Evolutionary conservation across 2,797 vertebrate genomes (phyloP).

Genomic region (Aeoliscus strigatus): DNA sequence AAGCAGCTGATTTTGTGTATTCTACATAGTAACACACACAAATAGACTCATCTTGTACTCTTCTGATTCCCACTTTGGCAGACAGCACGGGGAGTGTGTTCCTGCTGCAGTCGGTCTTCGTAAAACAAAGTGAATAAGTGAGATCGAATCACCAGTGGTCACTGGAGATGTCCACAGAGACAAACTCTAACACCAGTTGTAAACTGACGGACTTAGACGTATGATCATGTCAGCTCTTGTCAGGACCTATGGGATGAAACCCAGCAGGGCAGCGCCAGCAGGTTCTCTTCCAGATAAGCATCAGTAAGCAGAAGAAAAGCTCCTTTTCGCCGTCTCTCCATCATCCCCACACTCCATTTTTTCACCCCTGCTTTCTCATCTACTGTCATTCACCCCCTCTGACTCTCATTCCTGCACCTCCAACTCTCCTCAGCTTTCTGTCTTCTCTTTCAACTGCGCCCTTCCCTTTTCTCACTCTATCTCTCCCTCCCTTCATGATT

Average conservation of each 20-base stretch:
- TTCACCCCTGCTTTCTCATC: slow-evolving; percentile 31
- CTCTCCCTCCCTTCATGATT: slow-evolving; percentile 29
- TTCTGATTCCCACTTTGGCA: too few species aligned
- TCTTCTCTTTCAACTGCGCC: background rate
- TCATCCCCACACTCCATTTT: slow-evolving; percentile 24
- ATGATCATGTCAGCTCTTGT: too few species aligned
- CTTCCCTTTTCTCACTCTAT: slow-evolving; percentile 4
- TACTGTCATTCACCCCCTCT: slow-evolving; percentile 38
- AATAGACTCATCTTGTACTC: too few species aligned
- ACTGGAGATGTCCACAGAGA: too few species aligned
- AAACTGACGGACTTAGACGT: too few species aligned
- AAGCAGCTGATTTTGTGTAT: too few species aligned
- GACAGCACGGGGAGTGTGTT: too few species aligned
- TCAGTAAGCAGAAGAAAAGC: slow-evolving; percentile 8
- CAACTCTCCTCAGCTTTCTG: background rate
- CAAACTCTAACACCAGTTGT: too few species aligned
- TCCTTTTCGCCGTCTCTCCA: slow-evolving; percentile 11
- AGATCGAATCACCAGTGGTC: too few species aligned
- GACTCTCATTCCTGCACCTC: slow-evolving; percentile 14
- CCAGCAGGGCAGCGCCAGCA: slow-evolving; percentile 26
- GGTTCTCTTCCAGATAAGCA: slow-evolving; percentile 13
- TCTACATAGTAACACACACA: too few species aligned
- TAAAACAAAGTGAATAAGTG: too few species aligned
- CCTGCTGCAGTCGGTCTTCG: too few species aligned
- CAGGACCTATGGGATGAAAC: slow-evolving; percentile 5